A percentile compares a stretch with the other conserved stretches of the same genome.
Evolutionary conservation across 1,140 invertebrate species (phyloP).

Genomic region (Drosophila kanapiae): DNA sequence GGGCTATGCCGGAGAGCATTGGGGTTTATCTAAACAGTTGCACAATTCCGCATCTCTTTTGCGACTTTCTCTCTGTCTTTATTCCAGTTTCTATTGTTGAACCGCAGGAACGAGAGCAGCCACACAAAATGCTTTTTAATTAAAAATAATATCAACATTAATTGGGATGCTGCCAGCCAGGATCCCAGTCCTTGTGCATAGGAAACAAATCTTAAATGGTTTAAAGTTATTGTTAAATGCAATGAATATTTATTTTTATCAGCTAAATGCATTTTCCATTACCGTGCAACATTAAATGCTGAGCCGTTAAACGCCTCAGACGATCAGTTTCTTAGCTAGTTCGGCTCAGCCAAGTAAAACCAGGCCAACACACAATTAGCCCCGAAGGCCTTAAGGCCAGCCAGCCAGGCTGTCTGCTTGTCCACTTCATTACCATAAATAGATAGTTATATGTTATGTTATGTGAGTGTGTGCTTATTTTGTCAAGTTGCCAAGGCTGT

Average conservation of each 20-base stretch:
- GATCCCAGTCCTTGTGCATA: background rate
- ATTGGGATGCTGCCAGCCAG: slow-evolving; percentile 28
- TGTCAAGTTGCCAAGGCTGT: slow-evolving; percentile 42
- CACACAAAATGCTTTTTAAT: slow-evolving; percentile 67
- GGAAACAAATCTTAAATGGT: slow-evolving; percentile 1
- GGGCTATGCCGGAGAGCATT: background rate
- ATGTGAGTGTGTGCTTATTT: slow-evolving; percentile 21
- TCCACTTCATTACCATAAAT: slow-evolving; percentile 45
- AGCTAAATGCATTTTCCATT: slow-evolving; percentile 16
- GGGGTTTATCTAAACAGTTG: slow-evolving; percentile 65
- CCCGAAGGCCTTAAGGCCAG: slow-evolving; percentile 29
- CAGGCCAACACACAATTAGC: slow-evolving; percentile 55
- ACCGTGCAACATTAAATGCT: slow-evolving; percentile 4
- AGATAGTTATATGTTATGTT: slow-evolving; percentile 10
- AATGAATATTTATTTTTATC: slow-evolving; percentile 19
- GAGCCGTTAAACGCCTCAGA: background rate
- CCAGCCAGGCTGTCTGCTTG: slow-evolving; percentile 26
- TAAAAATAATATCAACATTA: slow-evolving; percentile 77
- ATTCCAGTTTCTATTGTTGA: slow-evolving; percentile 4
- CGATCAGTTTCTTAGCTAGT: slow-evolving; percentile 20
- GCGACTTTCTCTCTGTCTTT: slow-evolving; percentile 3
- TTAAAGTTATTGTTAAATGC: slow-evolving; percentile 21
- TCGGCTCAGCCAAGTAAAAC: slow-evolving; percentile 23
- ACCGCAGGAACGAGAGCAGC: slow-evolving; percentile 29
- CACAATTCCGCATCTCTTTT: slow-evolving; percentile 29